Conservation (phyloP, 2,113 vertebrate genomes). For the Lucifuga dentata region DNA sequence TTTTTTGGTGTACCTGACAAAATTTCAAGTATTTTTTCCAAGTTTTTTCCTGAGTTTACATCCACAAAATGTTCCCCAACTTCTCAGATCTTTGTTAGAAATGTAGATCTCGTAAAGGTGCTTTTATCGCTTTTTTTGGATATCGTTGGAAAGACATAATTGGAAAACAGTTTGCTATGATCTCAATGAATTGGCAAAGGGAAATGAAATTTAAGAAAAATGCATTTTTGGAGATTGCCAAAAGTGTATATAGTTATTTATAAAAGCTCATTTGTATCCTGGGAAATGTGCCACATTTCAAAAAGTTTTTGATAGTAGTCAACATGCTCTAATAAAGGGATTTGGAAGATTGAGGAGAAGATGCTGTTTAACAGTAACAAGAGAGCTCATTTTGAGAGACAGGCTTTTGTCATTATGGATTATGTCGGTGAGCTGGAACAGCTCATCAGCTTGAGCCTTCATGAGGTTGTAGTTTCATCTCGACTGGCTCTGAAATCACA, state of each 20-base stretch:
- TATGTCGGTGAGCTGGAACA: conserved; percentile 27
- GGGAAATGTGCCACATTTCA: conserved; percentile 35
- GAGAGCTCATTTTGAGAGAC: conserved; percentile 26
- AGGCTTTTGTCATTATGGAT: conserved; percentile 5
- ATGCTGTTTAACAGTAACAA: conserved; percentile 19
- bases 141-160: too few relatives aligned
- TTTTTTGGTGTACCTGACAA: too few relatives aligned
- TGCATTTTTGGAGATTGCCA: conserved; percentile 3
- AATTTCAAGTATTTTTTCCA: too few relatives aligned
- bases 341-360: neutral
- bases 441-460: conserved; percentile 41
- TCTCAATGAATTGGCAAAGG: too few relatives aligned
- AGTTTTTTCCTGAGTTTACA: too few relatives aligned
- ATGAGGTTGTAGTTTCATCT: conserved; percentile 49
- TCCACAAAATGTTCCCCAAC: too few relatives aligned
- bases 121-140: too few relatives aligned
- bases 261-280: conserved; percentile 12
- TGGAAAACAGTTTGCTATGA: too few relatives aligned
- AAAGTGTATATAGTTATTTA: too few relatives aligned
- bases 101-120: too few relatives aligned
- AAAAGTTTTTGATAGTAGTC: neutral
- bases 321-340: conserved; percentile 14
- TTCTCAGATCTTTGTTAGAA: too few relatives aligned
- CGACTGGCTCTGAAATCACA: conserved; percentile 43
- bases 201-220: conserved; percentile 30